Percentiles rank a stretch among this genome's conserved stretches.
Conservation (phyloP, 2,113 vertebrate species). For the Coptodon bakossiorum region DNA sequence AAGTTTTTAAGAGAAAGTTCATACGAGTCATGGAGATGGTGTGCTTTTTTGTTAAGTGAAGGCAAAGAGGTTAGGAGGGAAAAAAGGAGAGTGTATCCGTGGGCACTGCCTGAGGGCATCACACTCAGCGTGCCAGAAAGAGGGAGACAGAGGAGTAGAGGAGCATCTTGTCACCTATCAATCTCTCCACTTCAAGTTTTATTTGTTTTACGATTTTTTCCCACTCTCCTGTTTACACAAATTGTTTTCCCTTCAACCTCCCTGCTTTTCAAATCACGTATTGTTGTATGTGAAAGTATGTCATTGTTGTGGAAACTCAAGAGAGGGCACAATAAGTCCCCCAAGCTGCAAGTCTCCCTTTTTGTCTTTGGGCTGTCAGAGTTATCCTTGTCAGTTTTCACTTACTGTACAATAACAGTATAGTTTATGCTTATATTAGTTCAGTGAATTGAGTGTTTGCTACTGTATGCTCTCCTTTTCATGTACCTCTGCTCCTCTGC, state of each 20-base stretch:
- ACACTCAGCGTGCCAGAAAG: constrained; percentile 47
- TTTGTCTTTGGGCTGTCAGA: constrained; percentile 54
- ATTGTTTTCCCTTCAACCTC: constrained; percentile 35
- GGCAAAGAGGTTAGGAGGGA: constrained; percentile 43
- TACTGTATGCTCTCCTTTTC: not conserved
- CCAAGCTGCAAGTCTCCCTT: constrained; percentile 28
- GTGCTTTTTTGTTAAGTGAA: constrained; percentile 64
- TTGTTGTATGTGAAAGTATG: constrained; percentile 9
- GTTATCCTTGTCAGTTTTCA: constrained; percentile 36
- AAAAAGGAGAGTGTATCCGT: constrained; percentile 47
- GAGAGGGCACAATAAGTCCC: constrained; percentile 39
- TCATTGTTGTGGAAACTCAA: constrained; percentile 37
- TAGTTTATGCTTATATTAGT: constrained; percentile 16
- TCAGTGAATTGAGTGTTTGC: constrained; percentile 9
- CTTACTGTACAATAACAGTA: constrained; percentile 43
- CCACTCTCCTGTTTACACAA: constrained; percentile 41
- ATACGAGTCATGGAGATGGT: constrained; percentile 42
- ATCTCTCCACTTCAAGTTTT: constrained; percentile 48
- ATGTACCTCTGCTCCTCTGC: constrained; percentile 6
- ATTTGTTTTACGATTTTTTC: constrained; percentile 42
- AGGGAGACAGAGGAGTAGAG: constrained; percentile 10
- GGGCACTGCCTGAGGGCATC: constrained; percentile 63
- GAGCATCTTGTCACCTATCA: constrained; percentile 62
- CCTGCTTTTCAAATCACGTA: constrained; percentile 27
- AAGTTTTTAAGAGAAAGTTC: constrained; percentile 60